phyloP scores from a whole-genome alignment of 1,140 invertebrate species.

The Adelges cooleyi region DNA sequence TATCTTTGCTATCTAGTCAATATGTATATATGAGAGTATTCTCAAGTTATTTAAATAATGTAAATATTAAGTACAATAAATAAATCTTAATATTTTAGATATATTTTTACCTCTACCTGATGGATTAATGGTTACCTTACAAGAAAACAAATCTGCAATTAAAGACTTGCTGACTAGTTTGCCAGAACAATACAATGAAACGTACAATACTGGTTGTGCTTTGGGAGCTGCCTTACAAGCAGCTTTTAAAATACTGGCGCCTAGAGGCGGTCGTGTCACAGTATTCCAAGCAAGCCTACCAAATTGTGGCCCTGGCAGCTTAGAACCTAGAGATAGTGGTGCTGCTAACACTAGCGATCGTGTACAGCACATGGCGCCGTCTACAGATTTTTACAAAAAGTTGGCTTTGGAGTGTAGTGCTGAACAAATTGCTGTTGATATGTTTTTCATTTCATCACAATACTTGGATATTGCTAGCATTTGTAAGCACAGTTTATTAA shows the following conservation, averaged over 20 bases:
- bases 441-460: constrained; percentile 87
- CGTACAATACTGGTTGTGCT: constrained; percentile 65
- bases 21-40: too few relatives aligned
- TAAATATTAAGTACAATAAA: too few relatives aligned
- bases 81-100: too few relatives aligned
- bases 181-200: constrained; percentile 62
- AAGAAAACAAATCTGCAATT: constrained; percentile 68
- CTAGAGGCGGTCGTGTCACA: constrained; percentile 89
- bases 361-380: constrained; percentile 74
- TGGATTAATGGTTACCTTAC: constrained; percentile 83
- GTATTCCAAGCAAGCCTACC: constrained; percentile 88
- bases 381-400: constrained; percentile 97
- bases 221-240: constrained; percentile 86
- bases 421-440: constrained; percentile 90
- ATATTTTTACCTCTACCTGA: constrained; percentile 80
- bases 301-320: constrained; percentile 75
- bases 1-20: too few relatives aligned
- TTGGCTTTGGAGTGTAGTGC: constrained; percentile 90
- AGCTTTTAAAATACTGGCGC: constrained; percentile 78
- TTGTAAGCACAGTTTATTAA: constrained; percentile 47
- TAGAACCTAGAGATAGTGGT: constrained; percentile 77
- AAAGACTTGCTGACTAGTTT: constrained; percentile 68
- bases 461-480: constrained; percentile 90
- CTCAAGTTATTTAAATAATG: too few relatives aligned
- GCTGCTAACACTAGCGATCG: constrained; percentile 69